A percentile compares a stretch with the other conserved stretches of the same genome.
Conservation (phyloP, 53 echinoderm and acorn worm species). For the Henricia sp. region DNA sequence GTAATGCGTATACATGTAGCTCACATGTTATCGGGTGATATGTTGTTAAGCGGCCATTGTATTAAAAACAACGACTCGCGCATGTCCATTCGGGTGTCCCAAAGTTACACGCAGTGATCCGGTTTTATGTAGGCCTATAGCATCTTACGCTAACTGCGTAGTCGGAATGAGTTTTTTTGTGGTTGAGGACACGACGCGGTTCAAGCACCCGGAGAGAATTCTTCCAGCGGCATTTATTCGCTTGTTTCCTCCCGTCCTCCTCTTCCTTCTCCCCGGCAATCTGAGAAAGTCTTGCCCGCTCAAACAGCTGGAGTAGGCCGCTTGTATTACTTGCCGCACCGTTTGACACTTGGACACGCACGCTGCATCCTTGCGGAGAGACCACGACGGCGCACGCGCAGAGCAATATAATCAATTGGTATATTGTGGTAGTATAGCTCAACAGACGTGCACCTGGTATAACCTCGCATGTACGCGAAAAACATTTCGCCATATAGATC, state of each 20-base stretch:
- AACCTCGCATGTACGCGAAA: not conserved
- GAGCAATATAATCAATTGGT: constrained; percentile 41
- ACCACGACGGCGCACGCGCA: constrained; percentile 37
- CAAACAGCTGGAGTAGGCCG: constrained; percentile 63
- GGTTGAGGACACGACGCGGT: not conserved
- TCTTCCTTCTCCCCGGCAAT: constrained; percentile 15
- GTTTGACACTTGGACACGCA: constrained; percentile 49
- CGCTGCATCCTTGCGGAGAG: constrained; percentile 7
- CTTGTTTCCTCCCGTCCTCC: constrained; percentile 18
- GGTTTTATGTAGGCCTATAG: no score
- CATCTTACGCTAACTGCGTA: not conserved
- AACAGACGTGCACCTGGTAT: constrained; percentile 11
- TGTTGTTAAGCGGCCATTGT: not conserved
- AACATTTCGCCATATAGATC: not conserved
- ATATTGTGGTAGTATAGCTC: constrained; percentile 20
- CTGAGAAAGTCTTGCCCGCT: constrained; percentile 27
- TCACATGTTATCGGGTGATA: not conserved
- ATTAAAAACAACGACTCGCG: not conserved
- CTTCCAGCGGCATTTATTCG: constrained; percentile 51
- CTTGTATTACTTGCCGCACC: constrained; percentile 52
- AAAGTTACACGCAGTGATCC: no score
- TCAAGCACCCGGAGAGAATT: not conserved
- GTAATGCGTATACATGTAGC: no score
- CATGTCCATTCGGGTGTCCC: not conserved
- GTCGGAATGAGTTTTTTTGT: not conserved